Conservation (phyloP, 2,888 invertebrate genomes). For the Synanthedon tipuliformis region DNA sequence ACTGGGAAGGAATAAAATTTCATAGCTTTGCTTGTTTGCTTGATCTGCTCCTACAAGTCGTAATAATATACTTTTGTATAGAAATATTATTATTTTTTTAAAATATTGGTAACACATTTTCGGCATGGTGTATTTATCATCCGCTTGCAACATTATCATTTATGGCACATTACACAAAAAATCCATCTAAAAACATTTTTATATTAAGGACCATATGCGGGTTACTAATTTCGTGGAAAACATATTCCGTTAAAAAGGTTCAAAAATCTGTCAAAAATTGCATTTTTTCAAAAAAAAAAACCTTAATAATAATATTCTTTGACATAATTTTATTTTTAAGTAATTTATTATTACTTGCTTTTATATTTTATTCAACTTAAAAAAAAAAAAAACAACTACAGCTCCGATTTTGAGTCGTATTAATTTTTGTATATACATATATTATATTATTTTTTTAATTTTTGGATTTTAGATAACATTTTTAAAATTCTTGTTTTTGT, state of each 20-base stretch:
- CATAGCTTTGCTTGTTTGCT: slow-evolving; percentile 25
- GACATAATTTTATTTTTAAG: too few relatives aligned
- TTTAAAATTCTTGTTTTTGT: too few relatives aligned
- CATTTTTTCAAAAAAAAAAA: too few relatives aligned
- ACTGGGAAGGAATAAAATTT: slow-evolving; percentile 45
- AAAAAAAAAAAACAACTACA: too few relatives aligned
- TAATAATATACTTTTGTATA: slow-evolving; percentile 11
- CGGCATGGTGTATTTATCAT: slow-evolving; percentile 52
- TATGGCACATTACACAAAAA: slow-evolving; percentile 61
- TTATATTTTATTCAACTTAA: too few relatives aligned
- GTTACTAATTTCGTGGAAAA: slow-evolving; percentile 8
- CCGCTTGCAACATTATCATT: slow-evolving; percentile 55
- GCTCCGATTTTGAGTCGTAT: too few relatives aligned
- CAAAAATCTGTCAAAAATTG: too few relatives aligned
- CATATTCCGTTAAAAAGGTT: background rate
- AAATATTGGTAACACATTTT: slow-evolving; percentile 62
- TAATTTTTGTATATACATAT: too few relatives aligned
- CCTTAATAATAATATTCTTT: too few relatives aligned
- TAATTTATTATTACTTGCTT: too few relatives aligned
- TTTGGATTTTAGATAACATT: too few relatives aligned
- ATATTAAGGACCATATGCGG: slow-evolving; percentile 60
- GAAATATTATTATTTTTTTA: slow-evolving; percentile 18
- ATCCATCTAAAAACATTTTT: slow-evolving; percentile 47
- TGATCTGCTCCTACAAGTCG: slow-evolving; percentile 13
- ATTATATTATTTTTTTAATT: too few relatives aligned